Evolutionary conservation across 2,113 vertebrate species (phyloP).

Genomic region (Sapayoa aenigma): DNA sequence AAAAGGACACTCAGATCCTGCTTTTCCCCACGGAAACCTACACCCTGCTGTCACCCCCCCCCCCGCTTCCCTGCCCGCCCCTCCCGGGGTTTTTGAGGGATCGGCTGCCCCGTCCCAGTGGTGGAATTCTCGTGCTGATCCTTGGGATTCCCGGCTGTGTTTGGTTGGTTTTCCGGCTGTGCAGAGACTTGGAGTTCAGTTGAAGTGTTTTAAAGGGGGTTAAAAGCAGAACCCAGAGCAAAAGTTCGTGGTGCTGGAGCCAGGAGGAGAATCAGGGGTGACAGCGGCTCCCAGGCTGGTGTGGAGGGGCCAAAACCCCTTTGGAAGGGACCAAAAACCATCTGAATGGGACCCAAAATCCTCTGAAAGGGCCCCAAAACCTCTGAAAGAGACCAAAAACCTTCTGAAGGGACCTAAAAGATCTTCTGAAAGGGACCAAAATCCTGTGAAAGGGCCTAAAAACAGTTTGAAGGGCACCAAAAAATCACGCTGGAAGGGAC

Average conservation of each 20-base stretch:
- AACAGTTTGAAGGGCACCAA: not conserved
- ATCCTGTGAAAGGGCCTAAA: no score
- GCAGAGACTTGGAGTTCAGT: no score
- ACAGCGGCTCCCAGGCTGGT: not conserved
- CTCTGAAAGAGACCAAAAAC: not conserved
- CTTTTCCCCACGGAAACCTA: not conserved
- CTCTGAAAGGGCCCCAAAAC: not conserved
- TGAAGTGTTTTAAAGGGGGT: no score
- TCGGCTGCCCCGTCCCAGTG: no score
- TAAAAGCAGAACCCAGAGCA: not conserved
- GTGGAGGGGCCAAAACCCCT: not conserved
- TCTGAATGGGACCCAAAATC: not conserved
- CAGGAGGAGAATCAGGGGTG: not conserved
- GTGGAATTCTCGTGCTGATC: not conserved
- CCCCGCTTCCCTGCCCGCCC: not conserved
- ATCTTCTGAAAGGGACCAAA: not conserved
- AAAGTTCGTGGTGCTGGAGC: not conserved
- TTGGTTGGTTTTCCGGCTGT: not conserved
- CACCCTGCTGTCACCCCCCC: not conserved
- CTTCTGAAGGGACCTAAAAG: not conserved
- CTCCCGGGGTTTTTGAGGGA: not conserved
- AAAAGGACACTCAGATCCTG: not conserved
- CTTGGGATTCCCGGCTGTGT: not conserved
- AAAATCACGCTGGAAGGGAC: not conserved
- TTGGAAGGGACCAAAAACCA: no score